A percentile compares a stretch with the other conserved stretches of the same genome.
These are phyloP conservation scores for Cosmopolites sordidus DNA, from an alignment of 2,888 invertebrate species.

Conservation along the genomic window DNA sequence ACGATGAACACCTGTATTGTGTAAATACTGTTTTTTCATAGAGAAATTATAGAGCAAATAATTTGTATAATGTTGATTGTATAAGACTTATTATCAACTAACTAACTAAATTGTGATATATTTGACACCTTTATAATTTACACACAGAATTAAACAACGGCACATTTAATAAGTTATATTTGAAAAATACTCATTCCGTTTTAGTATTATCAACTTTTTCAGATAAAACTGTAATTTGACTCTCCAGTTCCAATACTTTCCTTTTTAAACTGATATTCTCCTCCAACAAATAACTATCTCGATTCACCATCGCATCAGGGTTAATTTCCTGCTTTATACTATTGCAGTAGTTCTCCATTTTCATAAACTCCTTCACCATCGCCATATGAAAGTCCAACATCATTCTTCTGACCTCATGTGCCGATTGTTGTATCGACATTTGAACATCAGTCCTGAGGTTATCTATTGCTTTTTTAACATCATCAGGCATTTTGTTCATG, in stretches of 20 bases:
- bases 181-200: no score
- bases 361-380: conserved; percentile 42
- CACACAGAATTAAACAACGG: no score
- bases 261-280: conserved; percentile 52
- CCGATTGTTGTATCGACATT: conserved; percentile 33
- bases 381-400: conserved; percentile 40
- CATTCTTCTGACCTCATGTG: conserved; percentile 35
- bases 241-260: conserved; percentile 34
- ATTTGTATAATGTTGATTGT: no score
- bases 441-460: conserved; percentile 32
- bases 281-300: conserved; percentile 47
- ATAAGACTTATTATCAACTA: no score
- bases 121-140: no score
- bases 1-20: no score
- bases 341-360: conserved; percentile 37
- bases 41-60: no score
- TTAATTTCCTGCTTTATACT: conserved; percentile 32
- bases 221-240: conserved; percentile 3
- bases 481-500: conserved; percentile 29
- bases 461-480: conserved; percentile 32
- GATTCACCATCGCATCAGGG: conserved; percentile 38
- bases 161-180: no score
- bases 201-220: not conserved
- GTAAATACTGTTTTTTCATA: no score
- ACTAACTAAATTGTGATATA: no score